Evolutionary conservation across 2,888 invertebrate genomes (phyloP).

Genomic region (Eremobia ochroleuca): DNA sequence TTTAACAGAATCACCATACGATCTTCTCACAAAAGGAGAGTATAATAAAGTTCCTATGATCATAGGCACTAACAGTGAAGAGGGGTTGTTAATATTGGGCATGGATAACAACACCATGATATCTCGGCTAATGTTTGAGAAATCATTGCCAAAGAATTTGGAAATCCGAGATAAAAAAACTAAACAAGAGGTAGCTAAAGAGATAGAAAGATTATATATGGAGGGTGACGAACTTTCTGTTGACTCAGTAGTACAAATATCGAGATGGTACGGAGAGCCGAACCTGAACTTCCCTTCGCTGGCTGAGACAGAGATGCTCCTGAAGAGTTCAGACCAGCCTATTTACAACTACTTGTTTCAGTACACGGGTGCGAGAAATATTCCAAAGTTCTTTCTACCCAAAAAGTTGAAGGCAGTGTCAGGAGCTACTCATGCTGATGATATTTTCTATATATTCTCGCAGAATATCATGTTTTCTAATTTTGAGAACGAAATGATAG

Average conservation of each 20-base stretch:
- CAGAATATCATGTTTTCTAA: constrained; percentile 70
- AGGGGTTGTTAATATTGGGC: constrained; percentile 78
- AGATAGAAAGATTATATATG: constrained; percentile 82
- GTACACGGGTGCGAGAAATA: constrained; percentile 79
- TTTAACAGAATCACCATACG: constrained; percentile 78
- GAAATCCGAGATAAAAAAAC: constrained; percentile 72
- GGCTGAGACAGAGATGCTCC: constrained; percentile 78
- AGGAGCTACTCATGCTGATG: constrained; percentile 84
- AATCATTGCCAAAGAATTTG: constrained; percentile 82
- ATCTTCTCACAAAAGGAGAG: constrained; percentile 75
- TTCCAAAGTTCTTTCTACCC: constrained; percentile 68
- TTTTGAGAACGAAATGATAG: constrained; percentile 80
- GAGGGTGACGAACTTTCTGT: constrained; percentile 75
- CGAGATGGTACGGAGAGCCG: constrained; percentile 78
- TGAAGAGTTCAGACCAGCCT: constrained; percentile 74
- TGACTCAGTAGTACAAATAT: constrained; percentile 76
- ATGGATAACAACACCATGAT: constrained; percentile 79
- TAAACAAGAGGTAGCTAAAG: constrained; percentile 69
- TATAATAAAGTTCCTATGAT: constrained; percentile 84
- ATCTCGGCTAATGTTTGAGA: constrained; percentile 74
- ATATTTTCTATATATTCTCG: constrained; percentile 83
- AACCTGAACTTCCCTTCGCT: constrained; percentile 74
- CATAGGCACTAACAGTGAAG: constrained; percentile 79
- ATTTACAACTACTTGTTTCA: constrained; percentile 80
- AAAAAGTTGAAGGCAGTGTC: constrained; percentile 66